These are phyloP conservation scores for Merluccius polli DNA, from an alignment of 2,797 vertebrate species.

Conservation along the genomic window DNA sequence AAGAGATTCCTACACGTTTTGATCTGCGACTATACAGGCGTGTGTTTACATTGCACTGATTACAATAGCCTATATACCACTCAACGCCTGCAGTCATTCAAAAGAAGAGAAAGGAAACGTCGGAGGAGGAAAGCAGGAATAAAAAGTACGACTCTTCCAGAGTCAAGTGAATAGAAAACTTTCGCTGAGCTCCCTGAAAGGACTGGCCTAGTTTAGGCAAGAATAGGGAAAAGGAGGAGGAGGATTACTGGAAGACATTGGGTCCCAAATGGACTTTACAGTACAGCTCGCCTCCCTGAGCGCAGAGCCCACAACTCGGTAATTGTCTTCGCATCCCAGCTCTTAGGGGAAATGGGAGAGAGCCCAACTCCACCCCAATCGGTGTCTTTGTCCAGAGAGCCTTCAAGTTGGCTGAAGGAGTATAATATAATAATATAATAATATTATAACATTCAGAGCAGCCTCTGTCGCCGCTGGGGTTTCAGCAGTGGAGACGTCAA, in stretches of 20 bases:
- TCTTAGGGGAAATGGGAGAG: conserved; percentile 44
- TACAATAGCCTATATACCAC: neutral
- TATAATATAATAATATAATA: too few species aligned
- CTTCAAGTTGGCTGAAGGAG: conserved; percentile 55
- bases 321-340: conserved; percentile 61
- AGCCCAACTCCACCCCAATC: conserved; percentile 39
- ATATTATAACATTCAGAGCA: conserved; percentile 24
- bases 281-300: conserved; percentile 51
- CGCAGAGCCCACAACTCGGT: conserved; percentile 53
- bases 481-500: conserved; percentile 45
- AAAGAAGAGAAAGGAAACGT: neutral
- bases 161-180: conserved; percentile 42
- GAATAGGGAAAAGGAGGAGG: conserved; percentile 3
- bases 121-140: neutral
- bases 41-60: neutral
- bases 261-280: conserved; percentile 58
- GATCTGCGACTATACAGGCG: neutral
- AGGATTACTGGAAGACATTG: conserved; percentile 56
- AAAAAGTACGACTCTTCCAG: conserved; percentile 1
- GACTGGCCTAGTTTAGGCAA: conserved; percentile 44
- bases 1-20: neutral
- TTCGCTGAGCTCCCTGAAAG: conserved; percentile 40
- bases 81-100: neutral
- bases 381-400: conserved; percentile 40
- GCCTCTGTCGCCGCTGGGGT: conserved; percentile 4